Evolutionary conservation across 2,113 vertebrate genomes (phyloP).

Genomic region (Crotalus viridis): DNA sequence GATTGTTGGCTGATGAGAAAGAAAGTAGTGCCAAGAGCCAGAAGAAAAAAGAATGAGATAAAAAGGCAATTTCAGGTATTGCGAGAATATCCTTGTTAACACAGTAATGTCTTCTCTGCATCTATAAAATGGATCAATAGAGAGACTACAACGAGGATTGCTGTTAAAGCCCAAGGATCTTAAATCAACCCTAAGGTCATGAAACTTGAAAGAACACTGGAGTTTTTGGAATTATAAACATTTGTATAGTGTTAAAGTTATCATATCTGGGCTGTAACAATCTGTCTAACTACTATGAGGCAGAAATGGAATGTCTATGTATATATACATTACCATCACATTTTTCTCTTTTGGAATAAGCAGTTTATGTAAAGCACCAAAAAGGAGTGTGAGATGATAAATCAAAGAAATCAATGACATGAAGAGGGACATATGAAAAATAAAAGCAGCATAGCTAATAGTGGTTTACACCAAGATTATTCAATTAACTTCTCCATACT

Average conservation of each 20-base stretch:
- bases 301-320: neutral
- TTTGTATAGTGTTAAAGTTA: neutral
- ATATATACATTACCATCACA: neutral
- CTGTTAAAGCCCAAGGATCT: neutral
- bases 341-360: too few relatives aligned
- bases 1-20: neutral
- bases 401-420: too few relatives aligned
- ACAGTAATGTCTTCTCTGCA: neutral
- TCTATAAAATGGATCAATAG: neutral
- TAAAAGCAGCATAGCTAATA: too few relatives aligned
- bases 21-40: neutral
- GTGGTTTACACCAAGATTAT: too few relatives aligned
- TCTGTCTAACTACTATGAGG: neutral
- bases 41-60: neutral
- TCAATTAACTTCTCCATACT: too few relatives aligned
- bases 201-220: too few relatives aligned
- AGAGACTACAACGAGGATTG: neutral
- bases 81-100: neutral
- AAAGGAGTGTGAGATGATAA: too few relatives aligned
- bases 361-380: too few relatives aligned
- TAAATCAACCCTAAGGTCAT: neutral
- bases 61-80: neutral
- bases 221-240: neutral
- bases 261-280: neutral
- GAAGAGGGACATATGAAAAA: too few relatives aligned